Base-by-base conservation (phyloP, 2,888 invertebrate species). In the Protonemura montana region DNA sequence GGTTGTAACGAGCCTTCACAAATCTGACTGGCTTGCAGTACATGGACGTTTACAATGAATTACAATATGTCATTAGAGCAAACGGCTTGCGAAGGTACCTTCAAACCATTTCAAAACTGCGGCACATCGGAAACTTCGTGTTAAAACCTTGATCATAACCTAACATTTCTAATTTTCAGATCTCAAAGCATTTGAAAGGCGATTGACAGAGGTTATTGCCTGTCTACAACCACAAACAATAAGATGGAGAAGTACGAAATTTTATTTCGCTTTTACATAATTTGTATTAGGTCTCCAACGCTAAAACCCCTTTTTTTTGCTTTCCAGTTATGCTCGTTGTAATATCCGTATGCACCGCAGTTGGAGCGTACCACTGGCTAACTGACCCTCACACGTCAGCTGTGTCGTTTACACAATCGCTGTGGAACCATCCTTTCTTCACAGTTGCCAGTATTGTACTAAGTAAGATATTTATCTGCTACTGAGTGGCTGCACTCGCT, bases 321-420 rank as follows among this genome's bases (percentile, higher is more conserved):
- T 25, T 86, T 92, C 88, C 93, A 98, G 98, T 98, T 91, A 92
- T 98, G 81, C 92, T 99, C 89, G 95, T 95, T 86, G 94, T 97
- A 85, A 95, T 98, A 88, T 97, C 98, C 0, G 93, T 98, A 26
- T 97, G 97, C 90, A 98, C 98, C 86, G 97, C 98, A 16, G 95
- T 97, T 87, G 98, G 98, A 10, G 98, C 99, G 1, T 98, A 98
- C 94, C 97, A 97, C 90, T 99, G 99, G 99, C 92, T 99, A 81
- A 95, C 96, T 90, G 99, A 99, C 91, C 98, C 98, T 0, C 94
- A 96, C 87, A 98, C 98, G 27, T 95, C 97, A n/a, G 95, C 97
- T 86, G 96, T 98, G 76, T 96, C 98, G 6, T 94, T 99, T 88
- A 94, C 96, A 27, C 98, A 99, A 91, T 98, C 98, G 0, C 92